A percentile compares a stretch with the other conserved stretches of the same genome.
Evolutionary conservation across 2,888 invertebrate species (phyloP).

Genomic region (Zygothrica quintamaculata): DNA sequence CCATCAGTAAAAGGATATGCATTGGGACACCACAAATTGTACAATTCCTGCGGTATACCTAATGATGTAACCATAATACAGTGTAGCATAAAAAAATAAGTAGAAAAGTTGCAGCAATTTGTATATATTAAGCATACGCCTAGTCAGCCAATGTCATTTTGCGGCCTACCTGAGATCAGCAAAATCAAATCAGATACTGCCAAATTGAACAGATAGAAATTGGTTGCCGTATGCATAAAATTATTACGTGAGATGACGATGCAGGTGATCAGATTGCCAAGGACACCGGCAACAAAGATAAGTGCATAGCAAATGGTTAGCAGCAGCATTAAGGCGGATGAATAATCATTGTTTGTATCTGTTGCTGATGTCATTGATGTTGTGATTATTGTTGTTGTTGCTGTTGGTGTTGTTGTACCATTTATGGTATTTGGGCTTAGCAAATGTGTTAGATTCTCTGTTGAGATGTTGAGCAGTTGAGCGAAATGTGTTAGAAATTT

Average conservation of each 20-base stretch:
- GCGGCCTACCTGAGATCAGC: slow-evolving; percentile 88
- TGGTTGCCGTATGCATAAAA: slow-evolving; percentile 93
- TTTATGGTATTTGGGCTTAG: slow-evolving; percentile 47
- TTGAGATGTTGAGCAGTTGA: slow-evolving; percentile 81
- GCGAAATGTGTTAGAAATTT: slow-evolving; percentile 81
- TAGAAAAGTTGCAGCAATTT: background rate
- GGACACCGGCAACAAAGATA: slow-evolving; percentile 88
- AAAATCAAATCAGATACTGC: slow-evolving; percentile 93
- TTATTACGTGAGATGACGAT: slow-evolving; percentile 92
- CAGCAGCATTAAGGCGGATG: slow-evolving; percentile 81
- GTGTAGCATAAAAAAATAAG: background rate
- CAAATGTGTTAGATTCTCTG: slow-evolving; percentile 79
- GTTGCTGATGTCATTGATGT: background rate
- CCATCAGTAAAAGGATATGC: slow-evolving; percentile 91
- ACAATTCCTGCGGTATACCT: slow-evolving; percentile 92
- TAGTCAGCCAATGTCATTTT: background rate
- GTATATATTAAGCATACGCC: slow-evolving; percentile 44
- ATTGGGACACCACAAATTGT: slow-evolving; percentile 90
- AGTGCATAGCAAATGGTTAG: slow-evolving; percentile 89
- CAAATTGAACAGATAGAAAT: slow-evolving; percentile 93
- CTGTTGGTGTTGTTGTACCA: slow-evolving; percentile 22
- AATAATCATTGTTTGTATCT: slow-evolving; percentile 42
- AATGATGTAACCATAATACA: slow-evolving; percentile 16
- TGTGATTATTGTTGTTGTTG: background rate
- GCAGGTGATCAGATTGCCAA: slow-evolving; percentile 94